Conservation (phyloP, 2,888 invertebrate genomes). For the Drosophila heteroneura region DNA sequence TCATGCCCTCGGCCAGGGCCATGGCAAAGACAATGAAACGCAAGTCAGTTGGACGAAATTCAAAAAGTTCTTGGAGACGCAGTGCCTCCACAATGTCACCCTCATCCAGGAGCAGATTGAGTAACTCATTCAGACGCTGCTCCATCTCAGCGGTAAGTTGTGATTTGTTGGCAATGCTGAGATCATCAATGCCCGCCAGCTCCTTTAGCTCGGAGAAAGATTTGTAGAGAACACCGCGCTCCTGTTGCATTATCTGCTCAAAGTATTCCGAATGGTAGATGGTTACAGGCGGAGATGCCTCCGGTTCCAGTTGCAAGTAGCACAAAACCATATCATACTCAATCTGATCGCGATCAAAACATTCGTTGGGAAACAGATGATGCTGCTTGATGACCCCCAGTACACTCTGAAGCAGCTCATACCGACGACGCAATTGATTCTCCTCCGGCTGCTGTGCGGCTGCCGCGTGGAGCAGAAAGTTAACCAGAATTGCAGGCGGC, state of each 20-base stretch:
- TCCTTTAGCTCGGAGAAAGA: conserved; percentile 84
- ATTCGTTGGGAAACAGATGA: conserved; percentile 84
- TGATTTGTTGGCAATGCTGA: conserved; percentile 77
- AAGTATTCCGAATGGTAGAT: conserved; percentile 85
- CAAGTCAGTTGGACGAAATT: conserved; percentile 86
- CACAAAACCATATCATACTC: conserved; percentile 85
- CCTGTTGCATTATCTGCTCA: conserved; percentile 83
- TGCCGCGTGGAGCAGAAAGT: conserved; percentile 87
- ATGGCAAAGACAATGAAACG: conserved; percentile 88
- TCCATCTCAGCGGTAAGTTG: conserved; percentile 78
- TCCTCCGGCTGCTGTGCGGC: conserved; percentile 85
- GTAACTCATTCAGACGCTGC: conserved; percentile 83
- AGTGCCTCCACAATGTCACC: conserved; percentile 87
- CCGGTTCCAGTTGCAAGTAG: conserved; percentile 73
- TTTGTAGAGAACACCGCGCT: conserved; percentile 84
- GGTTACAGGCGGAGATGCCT: conserved; percentile 49
- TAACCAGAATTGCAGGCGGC: conserved; percentile 87
- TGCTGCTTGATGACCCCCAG: conserved; percentile 84
- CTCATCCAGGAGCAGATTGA: conserved; percentile 86
- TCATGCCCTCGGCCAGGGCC: conserved; percentile 88
- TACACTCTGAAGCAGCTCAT: conserved; percentile 85
- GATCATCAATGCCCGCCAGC: conserved; percentile 84
- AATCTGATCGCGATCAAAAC: conserved; percentile 84
- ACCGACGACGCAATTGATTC: conserved; percentile 85
- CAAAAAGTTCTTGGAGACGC: conserved; percentile 86